phyloP scores from a whole-genome alignment of 2,113 vertebrate species.

The Nothobranchius kuhntae region DNA sequence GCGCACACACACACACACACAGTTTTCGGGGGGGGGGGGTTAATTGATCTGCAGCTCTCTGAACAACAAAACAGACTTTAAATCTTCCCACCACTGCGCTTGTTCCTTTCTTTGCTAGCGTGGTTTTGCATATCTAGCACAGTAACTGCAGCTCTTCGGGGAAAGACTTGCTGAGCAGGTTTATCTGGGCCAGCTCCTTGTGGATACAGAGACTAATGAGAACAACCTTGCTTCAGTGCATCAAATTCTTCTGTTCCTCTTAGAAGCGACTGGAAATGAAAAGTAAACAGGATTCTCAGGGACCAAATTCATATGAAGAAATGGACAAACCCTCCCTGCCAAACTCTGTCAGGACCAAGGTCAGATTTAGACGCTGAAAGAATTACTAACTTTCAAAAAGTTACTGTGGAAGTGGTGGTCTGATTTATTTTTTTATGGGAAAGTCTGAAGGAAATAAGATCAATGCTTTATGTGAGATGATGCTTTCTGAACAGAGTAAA shows the following conservation, averaged over 20 bases:
- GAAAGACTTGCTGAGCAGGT: constrained; percentile 61
- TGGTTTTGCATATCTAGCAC: constrained; percentile 63
- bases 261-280: constrained; percentile 33
- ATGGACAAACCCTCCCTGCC: constrained; percentile 7
- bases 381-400: neutral
- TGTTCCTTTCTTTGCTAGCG: constrained; percentile 47
- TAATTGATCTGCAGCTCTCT: constrained; percentile 48
- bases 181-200: constrained; percentile 70
- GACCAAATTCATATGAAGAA: constrained; percentile 14
- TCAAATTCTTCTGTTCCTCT: constrained; percentile 34
- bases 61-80: constrained; percentile 39
- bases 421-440: neutral
- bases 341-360: constrained; percentile 1
- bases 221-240: constrained; percentile 41
- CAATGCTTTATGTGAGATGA: too few relatives aligned
- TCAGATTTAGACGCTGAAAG: constrained; percentile 22
- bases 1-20: constrained; percentile 6
- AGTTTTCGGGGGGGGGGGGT: constrained; percentile 2
- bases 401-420: neutral
- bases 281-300: constrained; percentile 41
- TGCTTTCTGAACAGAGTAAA: too few relatives aligned
- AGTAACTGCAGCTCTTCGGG: constrained; percentile 62
- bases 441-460: neutral
- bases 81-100: constrained; percentile 36
- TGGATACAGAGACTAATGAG: constrained; percentile 63